Evolutionary conservation across 2,888 invertebrate genomes (phyloP).

Genomic region (Rutpela maculata): DNA sequence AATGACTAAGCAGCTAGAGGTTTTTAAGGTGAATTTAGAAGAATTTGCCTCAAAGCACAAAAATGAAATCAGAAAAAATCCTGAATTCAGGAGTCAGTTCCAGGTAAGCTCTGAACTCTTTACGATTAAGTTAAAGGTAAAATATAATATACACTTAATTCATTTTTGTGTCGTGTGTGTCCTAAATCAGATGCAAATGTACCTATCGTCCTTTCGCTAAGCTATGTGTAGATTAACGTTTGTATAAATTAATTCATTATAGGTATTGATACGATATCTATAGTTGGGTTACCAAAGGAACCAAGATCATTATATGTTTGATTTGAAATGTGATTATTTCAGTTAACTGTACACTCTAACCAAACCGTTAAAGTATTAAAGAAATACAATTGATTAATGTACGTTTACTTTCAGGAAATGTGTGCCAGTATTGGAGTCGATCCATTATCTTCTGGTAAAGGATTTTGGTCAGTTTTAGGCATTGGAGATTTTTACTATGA

Average conservation of each 20-base stretch:
- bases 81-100: conserved; percentile 96
- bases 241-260: too few species aligned
- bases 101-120: conserved; percentile 73
- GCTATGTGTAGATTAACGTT: too few species aligned
- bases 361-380: neutral
- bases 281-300: too few species aligned
- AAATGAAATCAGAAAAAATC: conserved; percentile 94
- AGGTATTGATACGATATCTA: too few species aligned
- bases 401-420: conserved; percentile 89
- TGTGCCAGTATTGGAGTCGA: conserved; percentile 99
- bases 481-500: conserved; percentile 99
- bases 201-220: too few species aligned
- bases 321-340: neutral
- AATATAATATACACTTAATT: too few species aligned
- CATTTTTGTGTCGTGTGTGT: too few species aligned
- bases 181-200: too few species aligned
- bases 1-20: conserved; percentile 95
- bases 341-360: too few species aligned
- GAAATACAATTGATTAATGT: neutral
- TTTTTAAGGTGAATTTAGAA: conserved; percentile 93
- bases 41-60: conserved; percentile 97
- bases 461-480: conserved; percentile 99
- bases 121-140: conserved; percentile 65
- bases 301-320: neutral
- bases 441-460: conserved; percentile 95